Evolutionary conservation across 2,113 vertebrate genomes (phyloP).

Genomic region (Pagrus major): DNA sequence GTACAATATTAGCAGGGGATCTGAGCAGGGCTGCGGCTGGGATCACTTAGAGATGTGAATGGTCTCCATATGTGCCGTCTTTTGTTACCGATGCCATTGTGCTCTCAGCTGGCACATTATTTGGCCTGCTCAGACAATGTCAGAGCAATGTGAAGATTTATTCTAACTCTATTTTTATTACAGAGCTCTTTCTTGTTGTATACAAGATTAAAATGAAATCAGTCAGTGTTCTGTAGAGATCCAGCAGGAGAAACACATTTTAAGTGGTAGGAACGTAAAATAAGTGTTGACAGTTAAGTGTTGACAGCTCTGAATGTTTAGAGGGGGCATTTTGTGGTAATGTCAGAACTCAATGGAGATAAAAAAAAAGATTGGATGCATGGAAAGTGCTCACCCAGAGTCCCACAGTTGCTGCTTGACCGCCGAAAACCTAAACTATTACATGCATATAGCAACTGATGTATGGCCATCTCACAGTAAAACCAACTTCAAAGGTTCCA

Average conservation of each 20-base stretch:
- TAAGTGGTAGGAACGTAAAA: background rate
- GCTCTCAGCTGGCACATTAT: conserved; percentile 20
- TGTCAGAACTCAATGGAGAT: background rate
- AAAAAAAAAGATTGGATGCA: conserved; percentile 18
- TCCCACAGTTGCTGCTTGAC: background rate
- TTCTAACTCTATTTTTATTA: background rate
- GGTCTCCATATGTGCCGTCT: conserved; percentile 47
- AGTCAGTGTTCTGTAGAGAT: background rate
- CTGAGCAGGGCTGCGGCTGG: conserved; percentile 37
- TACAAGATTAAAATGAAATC: background rate
- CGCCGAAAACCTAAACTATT: background rate
- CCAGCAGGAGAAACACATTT: background rate
- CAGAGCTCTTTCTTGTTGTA: background rate
- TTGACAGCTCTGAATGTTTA: conserved; percentile 1
- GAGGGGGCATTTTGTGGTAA: background rate
- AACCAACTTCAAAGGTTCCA: conserved; percentile 29
- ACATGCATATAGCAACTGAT: background rate
- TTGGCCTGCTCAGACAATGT: conserved; percentile 4
- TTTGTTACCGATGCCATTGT: conserved; percentile 28
- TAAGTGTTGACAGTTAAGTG: background rate
- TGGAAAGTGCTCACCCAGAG: background rate
- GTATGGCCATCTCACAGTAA: background rate
- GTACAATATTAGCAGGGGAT: conserved; percentile 3
- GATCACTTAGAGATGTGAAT: conserved; percentile 58
- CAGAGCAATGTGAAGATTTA: conserved; percentile 2